phyloP scores from a whole-genome alignment of 2,797 vertebrate species.

The Tapirus indicus region DNA sequence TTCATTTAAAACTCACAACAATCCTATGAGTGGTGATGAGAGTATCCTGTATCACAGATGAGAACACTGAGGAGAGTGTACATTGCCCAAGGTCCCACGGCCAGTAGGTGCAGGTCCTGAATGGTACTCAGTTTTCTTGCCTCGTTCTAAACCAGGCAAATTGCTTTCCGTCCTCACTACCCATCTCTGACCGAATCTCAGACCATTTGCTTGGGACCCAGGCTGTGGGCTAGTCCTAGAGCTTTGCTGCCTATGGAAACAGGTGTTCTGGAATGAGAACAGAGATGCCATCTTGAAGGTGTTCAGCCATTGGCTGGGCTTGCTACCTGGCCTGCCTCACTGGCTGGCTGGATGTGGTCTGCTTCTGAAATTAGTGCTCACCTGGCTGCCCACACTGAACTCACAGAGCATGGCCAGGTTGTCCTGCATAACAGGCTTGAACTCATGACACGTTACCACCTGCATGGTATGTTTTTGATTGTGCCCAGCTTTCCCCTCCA shows the following conservation, averaged over 20 bases:
- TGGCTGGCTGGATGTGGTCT: not conserved
- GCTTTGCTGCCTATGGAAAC: not conserved
- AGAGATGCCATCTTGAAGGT: not conserved
- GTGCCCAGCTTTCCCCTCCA: not conserved
- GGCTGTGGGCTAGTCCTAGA: not conserved
- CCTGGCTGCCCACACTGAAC: not conserved
- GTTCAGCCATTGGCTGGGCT: not conserved
- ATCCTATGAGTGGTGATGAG: not conserved
- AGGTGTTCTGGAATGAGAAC: not conserved
- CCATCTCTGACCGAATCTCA: not conserved
- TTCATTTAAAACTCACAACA: not conserved
- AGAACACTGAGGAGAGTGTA: not conserved
- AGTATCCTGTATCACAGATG: not conserved
- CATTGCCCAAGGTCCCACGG: no score
- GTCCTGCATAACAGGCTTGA: not conserved
- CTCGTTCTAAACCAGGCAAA: not conserved
- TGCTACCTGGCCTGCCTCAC: not conserved
- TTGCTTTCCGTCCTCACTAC: not conserved
- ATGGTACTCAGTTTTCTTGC: not conserved
- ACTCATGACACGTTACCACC: not conserved
- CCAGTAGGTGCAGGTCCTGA: not conserved
- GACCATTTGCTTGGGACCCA: not conserved
- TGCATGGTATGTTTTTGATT: not conserved
- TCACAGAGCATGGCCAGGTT: not conserved
- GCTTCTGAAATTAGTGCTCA: not conserved